Conservation (phyloP, 2,888 invertebrate genomes). For the Drosophila tripunctata region DNA sequence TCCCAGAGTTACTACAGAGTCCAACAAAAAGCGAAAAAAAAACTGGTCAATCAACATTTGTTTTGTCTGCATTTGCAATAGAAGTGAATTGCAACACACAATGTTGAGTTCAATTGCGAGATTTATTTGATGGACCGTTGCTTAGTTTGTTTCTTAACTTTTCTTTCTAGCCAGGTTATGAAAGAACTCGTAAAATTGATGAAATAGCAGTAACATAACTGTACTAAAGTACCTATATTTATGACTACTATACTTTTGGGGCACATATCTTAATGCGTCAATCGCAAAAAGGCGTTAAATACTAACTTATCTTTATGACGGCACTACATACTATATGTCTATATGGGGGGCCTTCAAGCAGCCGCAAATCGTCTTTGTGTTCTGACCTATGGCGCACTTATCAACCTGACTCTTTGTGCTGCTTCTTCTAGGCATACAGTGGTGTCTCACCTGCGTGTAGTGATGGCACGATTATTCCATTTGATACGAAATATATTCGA, state of each 20-base stretch:
- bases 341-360: constrained; percentile 8
- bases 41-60: constrained; percentile 35
- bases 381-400: constrained; percentile 31
- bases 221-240: neutral
- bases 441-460: neutral
- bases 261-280: constrained; percentile 10
- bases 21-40: neutral
- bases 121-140: neutral
- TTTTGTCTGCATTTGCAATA: constrained; percentile 22
- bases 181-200: neutral
- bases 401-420: constrained; percentile 18
- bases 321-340: too few relatives aligned
- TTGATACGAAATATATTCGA: too few relatives aligned
- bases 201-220: neutral
- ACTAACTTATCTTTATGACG: constrained; percentile 45
- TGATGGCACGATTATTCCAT: too few relatives aligned
- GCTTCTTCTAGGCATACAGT: neutral
- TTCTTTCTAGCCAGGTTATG: too few relatives aligned
- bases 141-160: neutral
- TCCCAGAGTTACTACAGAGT: neutral
- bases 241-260: neutral
- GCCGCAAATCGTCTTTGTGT: constrained; percentile 39
- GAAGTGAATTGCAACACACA: constrained; percentile 21
- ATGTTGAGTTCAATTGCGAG: constrained; percentile 1
- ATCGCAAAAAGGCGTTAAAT: constrained; percentile 10